Base-by-base conservation (phyloP, 2,797 vertebrate genomes). In the Lateolabrax maculatus region DNA sequence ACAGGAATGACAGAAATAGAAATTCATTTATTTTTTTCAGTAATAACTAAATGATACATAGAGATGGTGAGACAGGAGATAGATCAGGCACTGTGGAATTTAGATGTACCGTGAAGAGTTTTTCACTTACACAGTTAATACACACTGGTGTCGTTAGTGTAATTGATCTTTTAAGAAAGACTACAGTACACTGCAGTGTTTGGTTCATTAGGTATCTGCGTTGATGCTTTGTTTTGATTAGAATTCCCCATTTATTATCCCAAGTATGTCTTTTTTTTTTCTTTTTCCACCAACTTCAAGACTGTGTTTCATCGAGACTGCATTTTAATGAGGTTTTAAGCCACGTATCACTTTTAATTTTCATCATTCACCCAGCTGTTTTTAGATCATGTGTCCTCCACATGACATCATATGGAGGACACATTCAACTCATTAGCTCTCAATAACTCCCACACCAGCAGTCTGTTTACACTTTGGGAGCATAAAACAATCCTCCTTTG, bases 131-230 rank as follows among this genome's bases (percentile, higher is more conserved):
- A 4, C 58, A 58, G n/a, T 6, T 21, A 31, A 75, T 44, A 56
- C 72, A 67, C 72, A 44, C 46, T 15, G 55, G 43, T 63, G 71
- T 51, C 21, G 37, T 87, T 70, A 58, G 46, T 29, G 37, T 79
- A 81, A 85, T 75, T 75, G 80, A 87, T 88, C 62, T 63, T 84
- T 75, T 39, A 56, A 52, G 44, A 68, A 63, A 77, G 71, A 62
- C 76, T 46, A 27, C 66, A 55, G 73, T 57, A n/a, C 75, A 27
- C 72, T 10, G 41, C 65, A 21, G 63, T 6, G 46, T 39, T 81
- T 52, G 74, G 55, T 86, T 90, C 74, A 84, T 88, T 89, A 83
- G 53, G 67, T 80, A 27, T 84, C 76, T 37, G 29, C 21, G 0
- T 25, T 46, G 67, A 82, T 64, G 55, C 53, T 81, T 73, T 82